Base-by-base conservation (phyloP, 2,888 invertebrate species). In the Coenonympha arcania region DNA sequence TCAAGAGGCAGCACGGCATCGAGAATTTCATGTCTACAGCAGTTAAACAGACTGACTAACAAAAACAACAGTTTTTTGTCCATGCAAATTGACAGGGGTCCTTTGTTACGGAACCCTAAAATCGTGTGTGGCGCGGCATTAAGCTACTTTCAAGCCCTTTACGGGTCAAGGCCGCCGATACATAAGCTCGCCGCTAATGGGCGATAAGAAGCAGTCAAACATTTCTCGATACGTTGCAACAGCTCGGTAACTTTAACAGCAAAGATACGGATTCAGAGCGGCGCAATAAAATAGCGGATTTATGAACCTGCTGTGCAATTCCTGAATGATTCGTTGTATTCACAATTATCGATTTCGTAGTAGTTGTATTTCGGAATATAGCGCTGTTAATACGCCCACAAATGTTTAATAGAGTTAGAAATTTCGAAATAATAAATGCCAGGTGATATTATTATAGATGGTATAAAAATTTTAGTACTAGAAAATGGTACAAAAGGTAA, bases 151-250 rank as follows among this genome's bases (percentile, higher is more conserved):
- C 33, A 41, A 41, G 33, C 24, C 33, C 8, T 6, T 48, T 24
- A 40, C 40, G 33, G 44, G 52, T 45, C 55, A 55, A 55, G 55
- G 55, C 39, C 48, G 26, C 4, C 34, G 9, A 30, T 44, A 40
- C 43, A 49, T 50, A 52, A 52, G 46, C 42, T 43, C 26, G 33
- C 39, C 47, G 49, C 47, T 52, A 55, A 55, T 55, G 49, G 49
- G 18, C 43, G 55, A 55, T 55, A 55, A 55, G 49, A 40, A 49
- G 26, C 34, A 15, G 49, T 53, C 49, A 49, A 50, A 55, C 50
- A 55, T 52, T 41, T 50, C 49, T 42, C 46, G 52, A 5, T 20
- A 45, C 41, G 24, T 48, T 49, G 45, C 52, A 49, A 40, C 46
- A 47, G 30, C 24, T 22, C 50, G 40, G 43, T 47, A 55, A 47